Evolutionary conservation across 2,113 vertebrate species (phyloP), one percentile per base, ranked within the genome.

Genomic region (Ranitomeya variabilis): DNA sequence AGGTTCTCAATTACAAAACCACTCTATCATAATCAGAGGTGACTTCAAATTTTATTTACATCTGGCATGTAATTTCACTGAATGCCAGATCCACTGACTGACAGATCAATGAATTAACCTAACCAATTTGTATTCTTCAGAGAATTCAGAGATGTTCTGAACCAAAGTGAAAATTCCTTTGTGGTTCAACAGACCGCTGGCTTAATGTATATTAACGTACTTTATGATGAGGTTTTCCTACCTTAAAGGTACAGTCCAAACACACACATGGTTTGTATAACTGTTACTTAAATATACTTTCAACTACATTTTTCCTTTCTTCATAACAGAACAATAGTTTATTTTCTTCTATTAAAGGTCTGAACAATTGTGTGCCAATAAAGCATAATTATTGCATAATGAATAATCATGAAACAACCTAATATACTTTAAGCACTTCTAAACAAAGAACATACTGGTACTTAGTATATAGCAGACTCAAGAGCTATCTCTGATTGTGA

Each of bases 21-120:
- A 54, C 64, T 84, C 82, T 21, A 84, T 71, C 82, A 84, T 84
- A 84, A 84, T 84, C 64, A 71, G 64, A n/a, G 64, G 82, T 71
- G 82, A 84, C 82, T 54, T 69, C 45, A 84, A 19, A 71, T 66
- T 69, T 23, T 84, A 84, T 84, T 84, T 84, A 69, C 66, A 84
- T 57, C 18, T 16, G n/a, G 52, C 82, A 31, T 84, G 13, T 84
- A 69, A 84, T 84, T 54, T n/a, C 64, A 83, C 62, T 69, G 62
- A 69, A 67, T 67, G 81, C 64, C 82, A 84, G 45, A 52, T 55
- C 64, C 67, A 37, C n/a, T 84, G 66, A 71, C 52, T 84, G 60
- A 54, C 45, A 55, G 82, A 84, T 66, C 45, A 83, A 83, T 84
- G 45, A 26, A 67, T 84, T 55, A 84, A 26, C 45, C 45, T 14